Conservation (phyloP, 1,140 invertebrate genomes). For the Wiebesia pumilae region DNA sequence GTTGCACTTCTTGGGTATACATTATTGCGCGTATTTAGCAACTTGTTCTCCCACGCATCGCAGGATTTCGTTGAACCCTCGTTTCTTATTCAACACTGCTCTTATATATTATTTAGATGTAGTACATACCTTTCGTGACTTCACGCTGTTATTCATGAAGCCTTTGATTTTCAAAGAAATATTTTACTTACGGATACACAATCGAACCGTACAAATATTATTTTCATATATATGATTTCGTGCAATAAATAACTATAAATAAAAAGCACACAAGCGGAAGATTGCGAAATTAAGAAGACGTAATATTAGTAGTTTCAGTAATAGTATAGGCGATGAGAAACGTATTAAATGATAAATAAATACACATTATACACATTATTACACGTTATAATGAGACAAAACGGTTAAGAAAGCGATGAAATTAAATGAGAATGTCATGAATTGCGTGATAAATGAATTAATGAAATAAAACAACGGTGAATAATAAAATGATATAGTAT, state of each 20-base stretch:
- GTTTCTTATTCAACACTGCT: too few relatives aligned
- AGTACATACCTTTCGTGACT: too few relatives aligned
- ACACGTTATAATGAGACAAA: neutral
- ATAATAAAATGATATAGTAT: neutral
- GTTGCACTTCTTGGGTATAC: too few relatives aligned
- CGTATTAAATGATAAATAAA: conserved; percentile 38
- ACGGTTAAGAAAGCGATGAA: neutral
- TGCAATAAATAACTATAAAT: neutral
- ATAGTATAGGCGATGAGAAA: too few relatives aligned
- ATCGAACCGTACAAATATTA: neutral
- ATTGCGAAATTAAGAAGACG: conserved; percentile 9
- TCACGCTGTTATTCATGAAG: too few relatives aligned
- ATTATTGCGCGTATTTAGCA: too few relatives aligned
- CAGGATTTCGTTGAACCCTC: too few relatives aligned
- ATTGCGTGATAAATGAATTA: neutral
- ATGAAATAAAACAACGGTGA: conserved; percentile 15
- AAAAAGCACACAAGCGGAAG: neutral
- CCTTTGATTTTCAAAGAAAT: too few relatives aligned
- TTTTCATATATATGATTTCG: neutral
- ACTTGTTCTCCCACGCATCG: too few relatives aligned
- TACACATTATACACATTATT: conserved; percentile 18
- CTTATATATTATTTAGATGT: too few relatives aligned
- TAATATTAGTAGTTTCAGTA: conserved; percentile 26
- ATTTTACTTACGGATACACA: too few relatives aligned
- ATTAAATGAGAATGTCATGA: neutral